Base-by-base conservation (phyloP, 2,113 vertebrate genomes). In the Cyprinodon variegatus region DNA sequence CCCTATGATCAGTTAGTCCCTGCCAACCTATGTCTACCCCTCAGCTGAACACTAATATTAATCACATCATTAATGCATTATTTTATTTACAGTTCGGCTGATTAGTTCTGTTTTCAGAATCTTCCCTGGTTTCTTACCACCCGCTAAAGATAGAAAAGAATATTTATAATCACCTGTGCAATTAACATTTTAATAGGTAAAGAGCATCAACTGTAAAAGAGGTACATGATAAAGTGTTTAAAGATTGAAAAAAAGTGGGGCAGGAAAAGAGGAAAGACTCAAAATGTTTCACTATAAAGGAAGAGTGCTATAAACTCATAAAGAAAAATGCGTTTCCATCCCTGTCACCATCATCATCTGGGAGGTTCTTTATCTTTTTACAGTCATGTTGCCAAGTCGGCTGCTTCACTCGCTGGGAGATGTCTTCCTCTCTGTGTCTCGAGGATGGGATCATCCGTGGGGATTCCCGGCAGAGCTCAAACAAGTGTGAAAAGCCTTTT, bases 401-500 rank as follows among this genome's bases (percentile, higher is more conserved):
- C 78, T 68, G 76, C 74, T 82, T 39, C 17, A 48, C 37, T 71
- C 72, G 72, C 65, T 68, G 72, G 73, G 66, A 86, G 65, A 57
- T 46, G 6, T 68, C 50, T 68, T 38, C 64, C 40, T 53, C 17
- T 67, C 15, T 72, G 46, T 72, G 78, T 86, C 74, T 65, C 59
- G 71, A 39, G 65, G 67, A 70, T 46, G 72, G 82, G 61, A 86
- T 77, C 75, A 77, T 69, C 76, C 59, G 3, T 11, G 64, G 74
- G 72, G 73, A 62, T 72, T 48, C 77, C 39, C 36, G 10, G 13
- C 68, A 82, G 77, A 83, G 75, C 78, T 65, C 4, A 0, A 65
- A 77, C 53, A 75, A 87, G 91, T 87, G 83, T 81, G 83, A 89
- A 89, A 90, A 88, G 78, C 88, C 76, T 78, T 74, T 80, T 82